Conservation (phyloP, 2,888 invertebrate species). For the Bruchidius siliquastri region DNA sequence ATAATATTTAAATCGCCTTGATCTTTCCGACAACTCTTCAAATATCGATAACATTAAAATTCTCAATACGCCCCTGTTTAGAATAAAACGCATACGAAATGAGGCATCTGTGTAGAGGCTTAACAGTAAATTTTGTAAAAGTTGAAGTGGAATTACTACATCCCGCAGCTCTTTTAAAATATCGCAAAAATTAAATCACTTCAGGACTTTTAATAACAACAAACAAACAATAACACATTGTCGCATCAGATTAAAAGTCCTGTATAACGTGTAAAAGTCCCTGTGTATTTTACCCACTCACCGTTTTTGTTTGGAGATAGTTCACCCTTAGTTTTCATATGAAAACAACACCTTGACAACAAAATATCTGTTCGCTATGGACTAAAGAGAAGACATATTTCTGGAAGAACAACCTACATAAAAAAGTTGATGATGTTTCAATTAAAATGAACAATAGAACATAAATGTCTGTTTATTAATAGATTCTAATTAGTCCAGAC, state of each 20-base stretch:
- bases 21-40: too few relatives aligned
- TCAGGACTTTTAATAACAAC: background rate
- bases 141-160: background rate
- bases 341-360: conserved; percentile 8
- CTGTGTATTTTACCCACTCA: conserved; percentile 8
- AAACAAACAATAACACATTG: background rate
- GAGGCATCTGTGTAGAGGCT: too few relatives aligned
- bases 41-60: too few relatives aligned
- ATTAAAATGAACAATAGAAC: background rate
- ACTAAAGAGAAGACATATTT: conserved; percentile 6
- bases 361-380: conserved; percentile 7
- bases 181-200: background rate
- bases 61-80: too few relatives aligned
- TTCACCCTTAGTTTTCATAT: conserved; percentile 20
- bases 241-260: background rate
- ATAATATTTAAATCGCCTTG: too few relatives aligned
- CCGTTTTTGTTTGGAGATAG: conserved; percentile 18
- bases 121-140: too few relatives aligned
- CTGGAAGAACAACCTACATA: conserved; percentile 7
- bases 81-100: too few relatives aligned
- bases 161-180: background rate
- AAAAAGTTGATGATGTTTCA: background rate
- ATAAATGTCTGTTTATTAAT: too few relatives aligned
- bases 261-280: background rate
- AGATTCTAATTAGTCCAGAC: too few relatives aligned